Evolutionary conservation across 2,797 vertebrate species (phyloP).

Genomic region (Bradypodion ventrale): DNA sequence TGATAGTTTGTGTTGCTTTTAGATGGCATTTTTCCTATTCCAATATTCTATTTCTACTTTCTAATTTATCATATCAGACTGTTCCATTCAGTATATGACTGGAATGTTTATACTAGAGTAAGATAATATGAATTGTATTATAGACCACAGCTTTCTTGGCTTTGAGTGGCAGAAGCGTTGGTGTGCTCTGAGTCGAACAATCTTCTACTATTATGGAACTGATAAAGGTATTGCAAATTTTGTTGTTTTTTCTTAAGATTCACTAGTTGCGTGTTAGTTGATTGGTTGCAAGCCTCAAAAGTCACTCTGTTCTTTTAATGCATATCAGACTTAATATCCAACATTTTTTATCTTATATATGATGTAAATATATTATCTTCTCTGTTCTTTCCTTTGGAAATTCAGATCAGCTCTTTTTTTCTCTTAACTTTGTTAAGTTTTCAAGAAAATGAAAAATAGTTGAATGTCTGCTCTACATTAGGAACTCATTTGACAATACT

Average conservation of each 20-base stretch:
- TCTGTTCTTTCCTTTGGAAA: conserved; percentile 34
- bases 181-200: conserved; percentile 88
- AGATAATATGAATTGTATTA: conserved; percentile 33
- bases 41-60: not conserved
- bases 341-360: conserved; percentile 27
- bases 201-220: conserved; percentile 95
- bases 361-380: conserved; percentile 22
- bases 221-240: conserved; percentile 87
- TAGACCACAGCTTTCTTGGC: conserved; percentile 97
- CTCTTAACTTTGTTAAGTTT: conserved; percentile 32
- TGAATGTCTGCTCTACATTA: not conserved
- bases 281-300: not conserved
- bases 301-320: not conserved
- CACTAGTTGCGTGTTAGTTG: conserved; percentile 16
- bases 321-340: not conserved
- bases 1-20: not conserved
- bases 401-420: conserved; percentile 29
- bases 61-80: not conserved
- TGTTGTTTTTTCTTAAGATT: not conserved
- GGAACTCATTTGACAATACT: not conserved
- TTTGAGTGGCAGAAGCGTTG: conserved; percentile 98
- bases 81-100: not conserved
- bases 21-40: not conserved
- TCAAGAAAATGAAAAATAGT: conserved; percentile 26
- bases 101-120: not conserved